Evolutionary conservation across 1,140 invertebrate species (phyloP), one percentile per base, ranked within the genome.

Genomic region (Notospermus geniculatus): DNA sequence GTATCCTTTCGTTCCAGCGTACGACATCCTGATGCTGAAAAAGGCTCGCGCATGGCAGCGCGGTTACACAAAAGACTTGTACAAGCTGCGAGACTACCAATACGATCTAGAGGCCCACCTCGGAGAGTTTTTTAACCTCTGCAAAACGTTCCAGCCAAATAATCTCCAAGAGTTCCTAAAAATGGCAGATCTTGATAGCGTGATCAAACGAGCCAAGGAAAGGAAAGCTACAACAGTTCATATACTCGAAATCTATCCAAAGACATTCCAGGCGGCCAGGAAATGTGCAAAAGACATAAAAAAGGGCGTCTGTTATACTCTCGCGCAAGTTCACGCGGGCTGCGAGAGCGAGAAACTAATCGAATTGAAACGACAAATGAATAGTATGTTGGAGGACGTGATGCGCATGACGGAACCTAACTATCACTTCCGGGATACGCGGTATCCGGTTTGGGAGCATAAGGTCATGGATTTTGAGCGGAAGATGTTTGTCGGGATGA

Each of bases 281-380:
- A 50, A 50, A 50, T 50, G 19, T 19, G n/a, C 19, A 5, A 27
- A 50, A 9, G 46, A 50, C 46, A 23, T 50, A n/a, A 50, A 19
- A 19, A 27, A 19, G 19, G 25, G 25, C 4, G n/a, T 50, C n/a
- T 19, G 4, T 23, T n/a, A 50, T n/a, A 19, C 46, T 19, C 4
- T 50, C 46, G n/a, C 46, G 46, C 5, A 50, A 50, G 25, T 50
- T 50, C 46, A 50, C 46, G 46, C 46, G 19, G 46, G 46, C n/a
- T 50, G 46, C 46, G 46, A 50, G 46, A 50, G 46, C 46, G 46
- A 50, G 46, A 50, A 50, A 23, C 46, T 7, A 50, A 5, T 5
- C n/a, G 46, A 5, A 7, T 50, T 50, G 46, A 50, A 50, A 27
- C 5, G 4, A 50, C 4, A 19, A 50, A 50, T 50, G 19, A 50